Evolutionary conservation across 2,888 invertebrate species (phyloP).

Genomic region (Entomobrya multifasciata): DNA sequence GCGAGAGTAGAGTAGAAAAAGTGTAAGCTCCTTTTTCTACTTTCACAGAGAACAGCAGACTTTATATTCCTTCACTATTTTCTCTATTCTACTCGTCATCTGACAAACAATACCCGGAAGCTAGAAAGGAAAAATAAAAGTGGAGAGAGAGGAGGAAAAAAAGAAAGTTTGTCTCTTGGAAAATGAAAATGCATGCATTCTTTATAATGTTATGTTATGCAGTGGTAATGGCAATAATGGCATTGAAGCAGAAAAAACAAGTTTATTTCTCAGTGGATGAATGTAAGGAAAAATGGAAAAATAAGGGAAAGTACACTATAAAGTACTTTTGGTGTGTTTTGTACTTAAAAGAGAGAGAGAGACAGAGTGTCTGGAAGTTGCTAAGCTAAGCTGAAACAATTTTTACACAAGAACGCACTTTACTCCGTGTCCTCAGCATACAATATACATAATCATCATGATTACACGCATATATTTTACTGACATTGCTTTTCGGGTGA

Average conservation of each 20-base stretch:
- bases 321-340: slow-evolving; percentile 2
- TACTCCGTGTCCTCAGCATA: slow-evolving; percentile 25
- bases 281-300: too few relatives aligned
- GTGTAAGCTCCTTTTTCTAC: slow-evolving; percentile 5
- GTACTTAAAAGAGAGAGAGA: neutral
- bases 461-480: too few relatives aligned
- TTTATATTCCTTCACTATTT: neutral
- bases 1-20: neutral
- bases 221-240: neutral
- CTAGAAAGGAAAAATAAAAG: slow-evolving; percentile 23
- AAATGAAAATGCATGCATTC: slow-evolving; percentile 45
- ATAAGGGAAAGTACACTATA: neutral
- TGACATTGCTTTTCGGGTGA: neutral
- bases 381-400: slow-evolving; percentile 57
- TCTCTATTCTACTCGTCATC: slow-evolving; percentile 29
- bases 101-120: slow-evolving; percentile 67
- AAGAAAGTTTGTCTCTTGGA: slow-evolving; percentile 37
- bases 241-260: slow-evolving; percentile 34
- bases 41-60: too few relatives aligned
- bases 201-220: slow-evolving; percentile 1
- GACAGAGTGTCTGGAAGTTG: slow-evolving; percentile 12
- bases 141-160: neutral
- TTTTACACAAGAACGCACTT: slow-evolving; percentile 68
- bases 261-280: slow-evolving; percentile 15
- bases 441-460: slow-evolving; percentile 13